Percentiles rank a stretch among this genome's conserved stretches.
phyloP scores from a whole-genome alignment of 2,888 invertebrate species.

The Malthinus flaveolus region DNA sequence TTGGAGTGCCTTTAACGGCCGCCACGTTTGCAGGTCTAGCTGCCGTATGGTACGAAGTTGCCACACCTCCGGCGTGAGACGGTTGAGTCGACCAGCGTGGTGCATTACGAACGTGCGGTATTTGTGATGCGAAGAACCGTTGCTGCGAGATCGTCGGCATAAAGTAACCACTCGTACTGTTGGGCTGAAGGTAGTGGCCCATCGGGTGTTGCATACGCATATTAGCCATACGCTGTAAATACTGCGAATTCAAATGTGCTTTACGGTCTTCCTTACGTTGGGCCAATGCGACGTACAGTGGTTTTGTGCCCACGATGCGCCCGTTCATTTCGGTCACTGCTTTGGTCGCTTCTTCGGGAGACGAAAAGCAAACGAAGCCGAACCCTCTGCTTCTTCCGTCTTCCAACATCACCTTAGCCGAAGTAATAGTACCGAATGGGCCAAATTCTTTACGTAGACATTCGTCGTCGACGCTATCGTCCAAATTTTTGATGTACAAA shows the following conservation, averaged over 20 bases:
- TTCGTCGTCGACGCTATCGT: constrained; percentile 97
- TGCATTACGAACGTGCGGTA: constrained; percentile 86
- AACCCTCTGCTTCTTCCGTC: constrained; percentile 95
- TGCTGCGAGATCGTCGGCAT: constrained; percentile 90
- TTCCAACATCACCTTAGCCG: constrained; percentile 97
- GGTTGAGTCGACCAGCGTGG: constrained; percentile 89
- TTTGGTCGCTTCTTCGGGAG: constrained; percentile 97
- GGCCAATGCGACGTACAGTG: constrained; percentile 96
- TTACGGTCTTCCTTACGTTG: constrained; percentile 99
- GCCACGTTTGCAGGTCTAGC: constrained; percentile 56
- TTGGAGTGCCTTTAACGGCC: constrained; percentile 70
- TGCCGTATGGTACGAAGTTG: constrained; percentile 48
- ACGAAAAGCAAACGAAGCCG: constrained; percentile 98
- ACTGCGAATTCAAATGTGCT: constrained; percentile 96
- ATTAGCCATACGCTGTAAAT: constrained; percentile 95
- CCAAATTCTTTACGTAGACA: constrained; percentile 93
- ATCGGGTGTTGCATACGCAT: constrained; percentile 94
- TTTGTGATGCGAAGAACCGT: constrained; percentile 87
- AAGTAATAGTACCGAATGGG: constrained; percentile 97
- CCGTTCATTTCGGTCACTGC: constrained; percentile 99
- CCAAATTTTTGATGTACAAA: constrained; percentile 98
- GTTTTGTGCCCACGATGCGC: constrained; percentile 96
- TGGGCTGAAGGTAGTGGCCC: constrained; percentile 82
- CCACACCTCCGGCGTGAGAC: constrained; percentile 70
- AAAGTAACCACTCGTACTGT: constrained; percentile 82